Conservation (phyloP, 1,140 invertebrate genomes). For the Drosophila azteca region DNA sequence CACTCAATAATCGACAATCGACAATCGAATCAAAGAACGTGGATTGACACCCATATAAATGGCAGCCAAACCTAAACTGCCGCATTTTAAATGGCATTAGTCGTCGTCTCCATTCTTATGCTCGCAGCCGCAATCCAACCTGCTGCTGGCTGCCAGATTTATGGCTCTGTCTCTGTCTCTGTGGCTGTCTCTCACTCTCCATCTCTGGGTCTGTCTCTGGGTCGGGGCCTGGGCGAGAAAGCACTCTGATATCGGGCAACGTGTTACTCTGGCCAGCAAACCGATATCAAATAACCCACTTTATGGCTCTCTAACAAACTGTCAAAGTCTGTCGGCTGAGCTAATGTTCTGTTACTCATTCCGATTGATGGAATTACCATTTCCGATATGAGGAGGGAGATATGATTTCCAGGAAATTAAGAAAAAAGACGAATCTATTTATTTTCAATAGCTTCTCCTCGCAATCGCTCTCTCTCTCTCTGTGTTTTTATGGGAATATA, state of each 20-base stretch:
- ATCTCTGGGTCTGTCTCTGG: not conserved
- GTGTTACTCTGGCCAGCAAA: constrained; percentile 21
- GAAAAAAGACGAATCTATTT: not conserved
- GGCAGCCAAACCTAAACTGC: constrained; percentile 56
- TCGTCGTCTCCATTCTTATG: constrained; percentile 42
- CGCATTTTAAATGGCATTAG: constrained; percentile 66
- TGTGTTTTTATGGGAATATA: not conserved
- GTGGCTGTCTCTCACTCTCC: too few relatives aligned
- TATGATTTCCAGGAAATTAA: constrained; percentile 28
- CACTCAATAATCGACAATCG: constrained; percentile 47
- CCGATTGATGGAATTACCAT: constrained; percentile 8
- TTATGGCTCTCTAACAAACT: constrained; percentile 33
- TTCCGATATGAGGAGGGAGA: constrained; percentile 20
- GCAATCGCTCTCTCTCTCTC: not conserved
- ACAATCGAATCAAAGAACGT: constrained; percentile 24
- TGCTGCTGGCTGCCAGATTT: constrained; percentile 53
- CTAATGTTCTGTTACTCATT: constrained; percentile 12
- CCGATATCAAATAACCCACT: constrained; percentile 50
- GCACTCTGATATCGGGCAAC: constrained; percentile 43
- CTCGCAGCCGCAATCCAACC: not conserved
- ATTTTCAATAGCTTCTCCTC: not conserved
- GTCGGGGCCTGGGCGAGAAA: constrained; percentile 33
- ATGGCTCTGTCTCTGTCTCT: constrained; percentile 26
- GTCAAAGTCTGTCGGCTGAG: constrained; percentile 13
- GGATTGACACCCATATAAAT: constrained; percentile 74